These are phyloP conservation scores for Megaceryle alcyon DNA, from an alignment of 2,797 vertebrate species.

Conservation along the genomic window DNA sequence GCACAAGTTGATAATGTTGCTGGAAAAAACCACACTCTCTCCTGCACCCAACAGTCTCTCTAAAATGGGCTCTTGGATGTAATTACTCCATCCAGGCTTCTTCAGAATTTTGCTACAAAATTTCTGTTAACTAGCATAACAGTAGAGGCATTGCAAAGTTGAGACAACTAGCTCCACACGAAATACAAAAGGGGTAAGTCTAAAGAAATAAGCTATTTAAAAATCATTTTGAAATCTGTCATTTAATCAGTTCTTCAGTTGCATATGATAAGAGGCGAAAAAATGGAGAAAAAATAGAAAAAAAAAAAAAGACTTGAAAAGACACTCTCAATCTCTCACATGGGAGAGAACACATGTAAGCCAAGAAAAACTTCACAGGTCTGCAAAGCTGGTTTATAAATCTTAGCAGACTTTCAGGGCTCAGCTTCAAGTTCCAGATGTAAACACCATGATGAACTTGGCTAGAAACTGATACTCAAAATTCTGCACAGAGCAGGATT, in stretches of 20 bases:
- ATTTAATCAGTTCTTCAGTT: not conserved
- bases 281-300: too few species aligned
- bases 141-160: not conserved
- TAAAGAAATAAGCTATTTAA: not conserved
- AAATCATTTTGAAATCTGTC: not conserved
- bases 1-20: not conserved
- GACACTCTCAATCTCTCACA: not conserved
- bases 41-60: not conserved
- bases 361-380: slow-evolving; percentile 22
- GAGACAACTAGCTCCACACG: not conserved
- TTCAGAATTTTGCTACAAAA: not conserved
- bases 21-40: not conserved
- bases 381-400: not conserved
- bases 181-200: not conserved
- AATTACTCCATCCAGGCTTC: not conserved
- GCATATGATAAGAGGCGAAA: not conserved
- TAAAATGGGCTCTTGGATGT: not conserved
- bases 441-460: not conserved
- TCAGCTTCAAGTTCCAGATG: not conserved
- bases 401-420: not conserved
- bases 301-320: not conserved
- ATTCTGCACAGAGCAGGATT: not conserved
- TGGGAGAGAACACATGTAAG: not conserved
- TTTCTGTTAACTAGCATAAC: not conserved
- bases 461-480: not conserved